These are phyloP conservation scores for Sarcophilus harrisii DNA, from an alignment of 2,797 vertebrate species.

Conservation along the genomic window DNA sequence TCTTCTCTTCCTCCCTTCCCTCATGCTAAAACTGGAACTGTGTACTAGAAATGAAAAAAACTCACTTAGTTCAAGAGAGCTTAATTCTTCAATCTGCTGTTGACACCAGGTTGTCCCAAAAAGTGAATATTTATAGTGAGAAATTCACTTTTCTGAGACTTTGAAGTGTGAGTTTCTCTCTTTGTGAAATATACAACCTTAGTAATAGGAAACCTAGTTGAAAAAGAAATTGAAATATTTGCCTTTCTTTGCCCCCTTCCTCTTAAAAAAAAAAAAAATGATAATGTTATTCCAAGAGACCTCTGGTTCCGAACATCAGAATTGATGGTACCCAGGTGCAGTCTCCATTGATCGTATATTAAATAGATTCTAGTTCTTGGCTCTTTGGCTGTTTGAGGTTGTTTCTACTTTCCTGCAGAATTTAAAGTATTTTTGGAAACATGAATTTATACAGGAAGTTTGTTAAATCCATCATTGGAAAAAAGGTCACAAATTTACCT, in stretches of 20 bases:
- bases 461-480: background rate
- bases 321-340: constrained; percentile 54
- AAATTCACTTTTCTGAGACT: constrained; percentile 28
- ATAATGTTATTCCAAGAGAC: constrained; percentile 20
- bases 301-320: constrained; percentile 46
- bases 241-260: background rate
- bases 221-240: constrained; percentile 48
- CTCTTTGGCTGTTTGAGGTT: background rate
- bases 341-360: constrained; percentile 60
- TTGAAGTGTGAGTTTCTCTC: background rate
- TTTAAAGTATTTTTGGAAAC: background rate
- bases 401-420: background rate
- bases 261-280: constrained; percentile 27
- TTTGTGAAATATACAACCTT: constrained; percentile 36
- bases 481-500: background rate
- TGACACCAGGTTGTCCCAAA: constrained; percentile 33
- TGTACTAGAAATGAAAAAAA: constrained; percentile 55
- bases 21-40: constrained; percentile 37
- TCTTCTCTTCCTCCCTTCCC: background rate
- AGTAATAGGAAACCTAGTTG: constrained; percentile 38
- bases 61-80: background rate
- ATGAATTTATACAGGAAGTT: background rate
- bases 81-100: constrained; percentile 31
- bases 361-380: constrained; percentile 20
- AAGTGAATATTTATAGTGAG: constrained; percentile 16